Evolutionary conservation across 2,888 invertebrate species (phyloP).

Genomic region (Ormyrus thymus): DNA sequence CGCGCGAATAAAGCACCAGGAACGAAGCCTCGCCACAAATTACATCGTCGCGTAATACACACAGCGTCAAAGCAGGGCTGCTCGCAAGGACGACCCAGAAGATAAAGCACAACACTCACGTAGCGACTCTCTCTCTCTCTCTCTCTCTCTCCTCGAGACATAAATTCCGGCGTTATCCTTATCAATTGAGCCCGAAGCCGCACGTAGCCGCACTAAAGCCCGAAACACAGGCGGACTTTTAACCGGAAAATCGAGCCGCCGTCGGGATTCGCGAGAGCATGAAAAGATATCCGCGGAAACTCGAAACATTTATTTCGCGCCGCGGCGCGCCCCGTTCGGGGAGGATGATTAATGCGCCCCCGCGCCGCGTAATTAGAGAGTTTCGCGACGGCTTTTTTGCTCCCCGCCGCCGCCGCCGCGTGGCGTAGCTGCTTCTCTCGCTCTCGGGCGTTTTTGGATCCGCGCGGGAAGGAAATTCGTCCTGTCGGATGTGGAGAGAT

Average conservation of each 20-base stretch:
- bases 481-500: not conserved
- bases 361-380: constrained; percentile 34
- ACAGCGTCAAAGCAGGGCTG: constrained; percentile 18
- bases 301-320: constrained; percentile 62
- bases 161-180: constrained; percentile 57
- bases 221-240: constrained; percentile 47
- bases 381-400: too few species aligned
- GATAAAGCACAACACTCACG: constrained; percentile 49
- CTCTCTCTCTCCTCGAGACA: constrained; percentile 40
- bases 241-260: constrained; percentile 39
- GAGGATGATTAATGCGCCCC: constrained; percentile 60
- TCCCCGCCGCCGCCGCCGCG: too few species aligned
- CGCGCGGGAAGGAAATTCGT: too few species aligned
- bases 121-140: constrained; percentile 34
- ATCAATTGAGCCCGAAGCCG: constrained; percentile 44
- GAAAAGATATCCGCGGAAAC: constrained; percentile 61
- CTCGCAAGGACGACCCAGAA: constrained; percentile 7
- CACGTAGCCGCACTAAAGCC: constrained; percentile 21
- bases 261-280: constrained; percentile 15
- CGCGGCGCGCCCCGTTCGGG: not conserved
- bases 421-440: too few species aligned
- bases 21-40: constrained; percentile 15
- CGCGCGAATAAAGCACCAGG: too few species aligned
- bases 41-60: constrained; percentile 39
- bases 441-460: too few species aligned